These are phyloP conservation scores for Pangasius macronema DNA, from an alignment of 2,797 vertebrate species.

Conservation along the genomic window DNA sequence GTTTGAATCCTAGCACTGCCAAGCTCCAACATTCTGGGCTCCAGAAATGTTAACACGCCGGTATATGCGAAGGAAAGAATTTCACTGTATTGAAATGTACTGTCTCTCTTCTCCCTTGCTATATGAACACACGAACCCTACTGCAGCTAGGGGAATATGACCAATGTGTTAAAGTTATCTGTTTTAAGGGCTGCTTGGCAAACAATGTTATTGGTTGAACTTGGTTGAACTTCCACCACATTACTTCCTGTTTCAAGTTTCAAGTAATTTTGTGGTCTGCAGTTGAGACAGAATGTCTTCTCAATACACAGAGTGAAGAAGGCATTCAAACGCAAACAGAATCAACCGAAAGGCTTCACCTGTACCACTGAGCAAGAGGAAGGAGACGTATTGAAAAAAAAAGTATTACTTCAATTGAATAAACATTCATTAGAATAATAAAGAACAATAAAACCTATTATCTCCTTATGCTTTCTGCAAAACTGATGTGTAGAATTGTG, in stretches of 20 bases:
- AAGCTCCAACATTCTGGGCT: background rate
- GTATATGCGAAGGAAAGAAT: background rate
- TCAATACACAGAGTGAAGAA: background rate
- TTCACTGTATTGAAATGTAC: background rate
- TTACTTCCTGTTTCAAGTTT: slow-evolving; percentile 24
- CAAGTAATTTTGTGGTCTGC: slow-evolving; percentile 15
- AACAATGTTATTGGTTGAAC: slow-evolving; percentile 6
- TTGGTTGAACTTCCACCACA: background rate
- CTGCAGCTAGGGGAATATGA: background rate
- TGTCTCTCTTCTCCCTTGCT: background rate
- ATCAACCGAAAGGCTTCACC: background rate
- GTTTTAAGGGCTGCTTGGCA: background rate
- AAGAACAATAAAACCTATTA: background rate
- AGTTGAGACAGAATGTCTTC: slow-evolving; percentile 25
- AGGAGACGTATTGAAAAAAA: background rate
- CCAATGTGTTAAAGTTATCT: background rate
- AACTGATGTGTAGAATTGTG: background rate
- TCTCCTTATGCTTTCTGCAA: background rate
- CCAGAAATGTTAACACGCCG: background rate
- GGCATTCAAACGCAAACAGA: background rate
- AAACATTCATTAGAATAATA: background rate
- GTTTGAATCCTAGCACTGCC: background rate
- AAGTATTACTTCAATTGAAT: background rate
- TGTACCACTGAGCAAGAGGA: background rate
- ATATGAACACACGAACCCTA: background rate